phyloP scores from a whole-genome alignment of 2,888 invertebrate genomes.

The Orthonevra nobilis region DNA sequence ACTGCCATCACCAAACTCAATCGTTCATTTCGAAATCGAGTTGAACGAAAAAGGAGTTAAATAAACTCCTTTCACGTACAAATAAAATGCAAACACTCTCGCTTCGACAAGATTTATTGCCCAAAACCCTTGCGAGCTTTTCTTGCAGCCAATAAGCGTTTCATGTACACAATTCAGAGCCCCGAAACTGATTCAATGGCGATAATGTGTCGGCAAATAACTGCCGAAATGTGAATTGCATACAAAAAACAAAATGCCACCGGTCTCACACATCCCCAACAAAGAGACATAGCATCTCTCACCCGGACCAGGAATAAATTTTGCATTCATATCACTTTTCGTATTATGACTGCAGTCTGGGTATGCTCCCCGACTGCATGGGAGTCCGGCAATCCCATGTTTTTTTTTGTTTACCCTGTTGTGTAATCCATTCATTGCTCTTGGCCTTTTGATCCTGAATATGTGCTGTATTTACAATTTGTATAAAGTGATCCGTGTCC shows the following conservation, averaged over 20 bases:
- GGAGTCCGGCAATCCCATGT: conserved; percentile 40
- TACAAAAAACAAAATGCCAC: conserved; percentile 50
- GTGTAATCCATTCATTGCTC: conserved; percentile 64
- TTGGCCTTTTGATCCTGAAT: conserved; percentile 70
- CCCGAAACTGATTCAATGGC: conserved; percentile 66
- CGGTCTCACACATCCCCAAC: background rate
- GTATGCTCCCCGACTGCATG: conserved; percentile 12
- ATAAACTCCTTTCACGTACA: no score
- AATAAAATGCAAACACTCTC: conserved; percentile 59
- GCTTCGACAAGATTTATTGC: conserved; percentile 62
- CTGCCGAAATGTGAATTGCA: conserved; percentile 69
- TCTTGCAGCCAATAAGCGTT: conserved; percentile 56
- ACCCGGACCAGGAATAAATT: conserved; percentile 52
- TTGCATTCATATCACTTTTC: conserved; percentile 69
- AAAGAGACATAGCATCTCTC: conserved; percentile 16
- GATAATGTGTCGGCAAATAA: conserved; percentile 71
- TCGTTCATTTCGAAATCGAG: no score
- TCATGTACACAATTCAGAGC: conserved; percentile 58
- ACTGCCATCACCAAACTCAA: no score
- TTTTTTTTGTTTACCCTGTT: conserved; percentile 8
- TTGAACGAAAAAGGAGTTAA: no score
- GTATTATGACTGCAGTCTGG: conserved; percentile 60
- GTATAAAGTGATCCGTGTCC: conserved; percentile 64
- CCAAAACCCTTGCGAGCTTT: conserved; percentile 36
- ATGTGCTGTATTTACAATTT: conserved; percentile 66